phyloP scores from a whole-genome alignment of 2,888 invertebrate species.

The Laothoe populi region DNA sequence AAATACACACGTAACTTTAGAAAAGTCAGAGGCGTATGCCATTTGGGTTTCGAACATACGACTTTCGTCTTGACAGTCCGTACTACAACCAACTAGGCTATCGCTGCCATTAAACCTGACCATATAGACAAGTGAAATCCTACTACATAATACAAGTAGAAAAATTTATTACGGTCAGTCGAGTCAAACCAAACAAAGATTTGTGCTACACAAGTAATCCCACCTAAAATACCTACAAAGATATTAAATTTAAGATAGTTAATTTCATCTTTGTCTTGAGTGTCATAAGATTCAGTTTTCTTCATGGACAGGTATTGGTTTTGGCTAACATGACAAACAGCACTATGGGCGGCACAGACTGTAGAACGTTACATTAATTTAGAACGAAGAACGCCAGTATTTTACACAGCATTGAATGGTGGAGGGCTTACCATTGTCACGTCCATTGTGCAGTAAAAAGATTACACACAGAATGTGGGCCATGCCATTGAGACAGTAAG shows the following conservation, averaged over 20 bases:
- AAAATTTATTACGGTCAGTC: slow-evolving; percentile 76
- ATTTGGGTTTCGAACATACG: too few relatives aligned
- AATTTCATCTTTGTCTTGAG: neutral
- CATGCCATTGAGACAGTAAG: slow-evolving; percentile 70
- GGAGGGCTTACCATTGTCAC: slow-evolving; percentile 68
- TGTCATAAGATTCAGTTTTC: slow-evolving; percentile 21
- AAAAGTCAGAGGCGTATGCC: too few relatives aligned
- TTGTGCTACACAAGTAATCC: slow-evolving; percentile 61
- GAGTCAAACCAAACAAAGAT: slow-evolving; percentile 58
- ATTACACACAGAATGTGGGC: slow-evolving; percentile 77
- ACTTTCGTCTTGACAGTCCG: too few relatives aligned
- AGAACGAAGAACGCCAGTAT: slow-evolving; percentile 64
- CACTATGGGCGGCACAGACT: slow-evolving; percentile 60
- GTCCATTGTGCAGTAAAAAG: slow-evolving; percentile 74
- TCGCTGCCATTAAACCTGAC: neutral
- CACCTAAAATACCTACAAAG: slow-evolving; percentile 69
- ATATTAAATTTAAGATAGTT: slow-evolving; percentile 32
- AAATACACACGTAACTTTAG: too few relatives aligned
- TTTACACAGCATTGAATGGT: slow-evolving; percentile 68
- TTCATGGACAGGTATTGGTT: neutral
- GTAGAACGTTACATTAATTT: slow-evolving; percentile 76
- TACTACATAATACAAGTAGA: slow-evolving; percentile 51
- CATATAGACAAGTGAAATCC: slow-evolving; percentile 37
- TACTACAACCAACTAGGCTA: too few relatives aligned
- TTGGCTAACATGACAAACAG: slow-evolving; percentile 37